Conservation (phyloP, 2,888 invertebrate species). For the Scaptomyza parva region DNA sequence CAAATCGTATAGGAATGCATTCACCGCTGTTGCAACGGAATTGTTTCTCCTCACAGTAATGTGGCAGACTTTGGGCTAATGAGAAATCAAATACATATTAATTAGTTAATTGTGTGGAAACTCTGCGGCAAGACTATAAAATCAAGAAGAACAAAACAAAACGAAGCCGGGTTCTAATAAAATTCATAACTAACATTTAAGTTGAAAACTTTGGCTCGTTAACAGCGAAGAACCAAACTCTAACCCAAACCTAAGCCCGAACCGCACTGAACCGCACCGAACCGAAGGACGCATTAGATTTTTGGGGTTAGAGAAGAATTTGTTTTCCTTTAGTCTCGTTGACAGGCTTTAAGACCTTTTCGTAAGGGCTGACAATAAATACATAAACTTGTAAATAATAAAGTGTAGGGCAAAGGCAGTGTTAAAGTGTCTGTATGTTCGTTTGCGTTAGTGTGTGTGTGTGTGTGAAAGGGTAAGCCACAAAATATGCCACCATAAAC, state of each 20-base stretch:
- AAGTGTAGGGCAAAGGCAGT: conserved; percentile 43
- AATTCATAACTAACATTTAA: conserved; percentile 81
- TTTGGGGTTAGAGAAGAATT: background rate
- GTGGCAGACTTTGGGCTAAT: conserved; percentile 75
- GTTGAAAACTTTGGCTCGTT: conserved; percentile 78
- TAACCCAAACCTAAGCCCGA: background rate
- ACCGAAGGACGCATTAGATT: conserved; percentile 29
- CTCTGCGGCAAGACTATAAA: conserved; percentile 53
- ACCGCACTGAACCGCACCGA: conserved; percentile 32
- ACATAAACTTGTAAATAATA: conserved; percentile 77
- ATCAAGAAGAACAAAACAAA: conserved; percentile 22
- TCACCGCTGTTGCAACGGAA: conserved; percentile 90
- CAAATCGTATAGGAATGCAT: conserved; percentile 91
- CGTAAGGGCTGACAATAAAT: conserved; percentile 77
- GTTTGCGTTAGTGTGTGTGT: conserved; percentile 21
- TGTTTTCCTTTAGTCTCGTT: conserved; percentile 37
- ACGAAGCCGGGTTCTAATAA: conserved; percentile 54
- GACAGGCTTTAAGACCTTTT: conserved; percentile 74
- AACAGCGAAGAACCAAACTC: conserved; percentile 35
- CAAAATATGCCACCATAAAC: conserved; percentile 60
- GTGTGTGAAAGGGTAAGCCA: conserved; percentile 47
- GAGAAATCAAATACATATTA: conserved; percentile 67
- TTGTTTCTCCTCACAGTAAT: conserved; percentile 86
- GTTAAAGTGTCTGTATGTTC: conserved; percentile 9
- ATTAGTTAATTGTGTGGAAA: conserved; percentile 66